phyloP scores from a whole-genome alignment of 2,888 invertebrate genomes.

The Keiferia lycopersicella region DNA sequence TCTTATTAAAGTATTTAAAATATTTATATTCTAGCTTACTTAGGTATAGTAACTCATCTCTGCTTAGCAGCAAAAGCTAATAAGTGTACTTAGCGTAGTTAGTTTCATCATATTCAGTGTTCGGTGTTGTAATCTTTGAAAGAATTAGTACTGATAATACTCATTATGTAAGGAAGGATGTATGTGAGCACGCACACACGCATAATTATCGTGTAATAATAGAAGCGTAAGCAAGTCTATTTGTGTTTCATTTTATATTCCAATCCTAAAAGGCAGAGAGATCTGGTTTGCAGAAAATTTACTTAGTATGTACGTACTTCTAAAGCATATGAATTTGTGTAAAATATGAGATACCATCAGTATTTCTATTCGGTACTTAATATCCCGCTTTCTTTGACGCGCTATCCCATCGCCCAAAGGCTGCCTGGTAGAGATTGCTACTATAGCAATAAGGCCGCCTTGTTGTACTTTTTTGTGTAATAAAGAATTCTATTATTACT shows the following conservation, averaged over 20 bases:
- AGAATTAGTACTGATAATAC: conserved; percentile 72
- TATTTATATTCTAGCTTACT: conserved; percentile 32
- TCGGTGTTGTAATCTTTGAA: conserved; percentile 36
- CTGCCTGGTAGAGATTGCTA: too few relatives aligned
- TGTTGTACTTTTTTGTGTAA: too few relatives aligned
- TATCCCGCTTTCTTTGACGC: too few relatives aligned
- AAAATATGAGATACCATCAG: too few relatives aligned
- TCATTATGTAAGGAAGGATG: conserved; percentile 65
- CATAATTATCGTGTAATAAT: conserved; percentile 40
- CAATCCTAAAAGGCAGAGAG: too few relatives aligned
- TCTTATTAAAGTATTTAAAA: conserved; percentile 28
- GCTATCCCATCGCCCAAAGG: too few relatives aligned
- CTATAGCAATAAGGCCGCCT: too few relatives aligned
- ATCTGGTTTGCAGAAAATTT: too few relatives aligned
- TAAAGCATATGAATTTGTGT: too few relatives aligned
- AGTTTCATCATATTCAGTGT: conserved; percentile 67
- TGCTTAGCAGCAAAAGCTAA: conserved; percentile 44
- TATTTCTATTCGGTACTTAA: too few relatives aligned
- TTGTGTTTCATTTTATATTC: conserved; percentile 34
- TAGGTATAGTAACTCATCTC: conserved; percentile 39
- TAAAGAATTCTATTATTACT: too few relatives aligned
- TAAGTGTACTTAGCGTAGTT: conserved; percentile 27
- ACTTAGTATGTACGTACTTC: too few relatives aligned
- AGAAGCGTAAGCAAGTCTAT: conserved; percentile 18
- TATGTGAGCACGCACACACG: conserved; percentile 62